Percentiles rank a stretch among this genome's conserved stretches.
These are phyloP conservation scores for Papilio protenor DNA, from an alignment of 2,888 invertebrate genomes.

Conservation along the genomic window DNA sequence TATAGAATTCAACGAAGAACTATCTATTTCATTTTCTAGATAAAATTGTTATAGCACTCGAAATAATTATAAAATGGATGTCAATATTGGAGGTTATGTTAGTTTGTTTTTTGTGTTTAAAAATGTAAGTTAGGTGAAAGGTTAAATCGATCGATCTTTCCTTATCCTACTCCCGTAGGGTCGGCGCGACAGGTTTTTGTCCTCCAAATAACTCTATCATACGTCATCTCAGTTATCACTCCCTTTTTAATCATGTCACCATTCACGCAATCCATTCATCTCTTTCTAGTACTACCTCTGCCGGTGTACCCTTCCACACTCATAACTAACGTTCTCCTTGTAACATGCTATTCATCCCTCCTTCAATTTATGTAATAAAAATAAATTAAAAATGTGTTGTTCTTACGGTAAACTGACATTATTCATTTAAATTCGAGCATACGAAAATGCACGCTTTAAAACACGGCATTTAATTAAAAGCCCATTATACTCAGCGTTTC, in stretches of 20 bases:
- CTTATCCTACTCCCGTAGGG: too few relatives aligned
- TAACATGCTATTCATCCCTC: too few relatives aligned
- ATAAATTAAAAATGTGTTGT: not conserved
- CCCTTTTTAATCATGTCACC: too few relatives aligned
- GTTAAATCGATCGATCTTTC: too few relatives aligned
- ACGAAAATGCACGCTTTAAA: slow-evolving; percentile 1
- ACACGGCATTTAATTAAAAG: slow-evolving; percentile 32
- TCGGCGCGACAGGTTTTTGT: too few relatives aligned
- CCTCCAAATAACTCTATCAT: too few relatives aligned
- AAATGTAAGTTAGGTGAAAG: not conserved
- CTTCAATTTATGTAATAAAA: not conserved
- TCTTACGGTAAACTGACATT: not conserved
- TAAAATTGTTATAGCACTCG: not conserved
- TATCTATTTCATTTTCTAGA: not conserved
- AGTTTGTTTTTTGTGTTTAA: not conserved
- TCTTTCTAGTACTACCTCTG: too few relatives aligned
- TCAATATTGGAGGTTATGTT: not conserved
- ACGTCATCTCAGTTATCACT: too few relatives aligned
- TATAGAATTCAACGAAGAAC: not conserved
- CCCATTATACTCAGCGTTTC: slow-evolving; percentile 33
- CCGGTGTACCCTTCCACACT: too few relatives aligned
- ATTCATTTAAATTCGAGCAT: not conserved
- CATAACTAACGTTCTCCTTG: too few relatives aligned
- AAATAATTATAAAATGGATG: not conserved
- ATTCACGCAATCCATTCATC: too few relatives aligned